These are phyloP conservation scores for Notarius quadriscutis DNA, from an alignment of 2,113 vertebrate genomes.

Conservation along the genomic window DNA sequence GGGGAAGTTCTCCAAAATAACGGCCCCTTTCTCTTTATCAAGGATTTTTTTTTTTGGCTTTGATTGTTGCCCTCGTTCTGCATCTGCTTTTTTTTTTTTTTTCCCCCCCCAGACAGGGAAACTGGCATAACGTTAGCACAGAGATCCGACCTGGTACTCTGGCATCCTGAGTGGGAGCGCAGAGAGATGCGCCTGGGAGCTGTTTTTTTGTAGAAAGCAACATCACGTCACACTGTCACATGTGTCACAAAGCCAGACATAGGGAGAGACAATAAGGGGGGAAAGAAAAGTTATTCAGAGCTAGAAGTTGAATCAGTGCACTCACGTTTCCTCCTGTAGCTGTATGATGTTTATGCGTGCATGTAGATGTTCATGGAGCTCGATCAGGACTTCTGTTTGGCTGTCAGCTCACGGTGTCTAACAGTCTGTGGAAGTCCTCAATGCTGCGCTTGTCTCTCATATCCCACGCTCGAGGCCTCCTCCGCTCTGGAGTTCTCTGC, in stretches of 20 bases:
- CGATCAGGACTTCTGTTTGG: slow-evolving; percentile 50
- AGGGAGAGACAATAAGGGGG: neutral
- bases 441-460: slow-evolving; percentile 61
- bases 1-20: neutral
- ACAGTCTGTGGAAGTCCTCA: slow-evolving; percentile 46
- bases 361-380: slow-evolving; percentile 7
- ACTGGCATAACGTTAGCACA: neutral
- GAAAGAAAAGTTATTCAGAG: neutral
- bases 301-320: neutral
- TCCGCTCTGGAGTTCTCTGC: slow-evolving; percentile 22
- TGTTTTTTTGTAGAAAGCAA: slow-evolving; percentile 28
- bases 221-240: slow-evolving; percentile 60
- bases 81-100: slow-evolving; percentile 30
- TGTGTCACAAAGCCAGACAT: slow-evolving; percentile 58
- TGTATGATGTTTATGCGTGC: neutral
- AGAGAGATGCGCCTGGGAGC: neutral
- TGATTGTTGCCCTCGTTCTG: slow-evolving; percentile 52
- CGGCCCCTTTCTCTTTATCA: slow-evolving; percentile 38
- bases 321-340: slow-evolving; percentile 6
- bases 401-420: slow-evolving; percentile 5
- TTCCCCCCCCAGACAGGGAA: neutral
- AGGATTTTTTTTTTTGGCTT: slow-evolving; percentile 40
- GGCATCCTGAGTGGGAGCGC: neutral
- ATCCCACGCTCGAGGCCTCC: slow-evolving; percentile 52
- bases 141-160: neutral